phyloP scores from a whole-genome alignment of 2,888 invertebrate species.

The Catocala sponsa region DNA sequence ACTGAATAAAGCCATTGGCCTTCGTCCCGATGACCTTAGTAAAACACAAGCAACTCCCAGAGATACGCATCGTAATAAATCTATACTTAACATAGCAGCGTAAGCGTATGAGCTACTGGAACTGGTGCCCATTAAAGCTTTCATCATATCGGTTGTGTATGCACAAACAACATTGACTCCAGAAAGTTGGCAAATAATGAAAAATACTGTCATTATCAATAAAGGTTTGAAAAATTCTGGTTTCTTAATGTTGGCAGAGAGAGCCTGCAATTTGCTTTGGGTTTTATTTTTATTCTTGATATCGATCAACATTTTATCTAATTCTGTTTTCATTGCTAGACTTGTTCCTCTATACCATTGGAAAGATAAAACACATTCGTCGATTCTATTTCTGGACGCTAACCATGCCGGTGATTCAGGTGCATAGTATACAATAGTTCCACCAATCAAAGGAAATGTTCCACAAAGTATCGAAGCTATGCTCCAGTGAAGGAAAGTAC shows the following conservation, averaged over 20 bases:
- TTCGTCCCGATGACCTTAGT: conserved; percentile 88
- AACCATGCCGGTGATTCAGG: conserved; percentile 92
- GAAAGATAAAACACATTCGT: conserved; percentile 88
- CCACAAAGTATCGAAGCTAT: conserved; percentile 87
- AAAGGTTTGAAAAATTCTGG: conserved; percentile 89
- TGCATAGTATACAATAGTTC: conserved; percentile 86
- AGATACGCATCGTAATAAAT: conserved; percentile 88
- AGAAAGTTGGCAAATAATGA: conserved; percentile 90
- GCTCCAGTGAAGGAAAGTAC: conserved; percentile 89
- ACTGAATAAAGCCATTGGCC: conserved; percentile 90
- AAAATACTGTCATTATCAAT: conserved; percentile 89
- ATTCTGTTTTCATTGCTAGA: conserved; percentile 79
- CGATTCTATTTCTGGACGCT: conserved; percentile 87
- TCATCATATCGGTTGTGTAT: conserved; percentile 90
- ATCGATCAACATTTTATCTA: conserved; percentile 82
- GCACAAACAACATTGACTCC: conserved; percentile 92
- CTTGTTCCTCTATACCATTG: conserved; percentile 89
- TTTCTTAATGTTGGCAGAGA: conserved; percentile 77
- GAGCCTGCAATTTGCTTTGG: conserved; percentile 69
- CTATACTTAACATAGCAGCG: conserved; percentile 90
- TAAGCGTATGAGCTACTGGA: conserved; percentile 85
- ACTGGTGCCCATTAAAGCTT: conserved; percentile 85
- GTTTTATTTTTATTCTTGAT: conserved; percentile 68
- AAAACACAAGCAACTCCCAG: conserved; percentile 89
- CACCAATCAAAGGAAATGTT: conserved; percentile 84